Percentiles rank a stretch among this genome's conserved stretches.
Conservation (phyloP, 2,797 vertebrate species). For the Chromobotia macracanthus region DNA sequence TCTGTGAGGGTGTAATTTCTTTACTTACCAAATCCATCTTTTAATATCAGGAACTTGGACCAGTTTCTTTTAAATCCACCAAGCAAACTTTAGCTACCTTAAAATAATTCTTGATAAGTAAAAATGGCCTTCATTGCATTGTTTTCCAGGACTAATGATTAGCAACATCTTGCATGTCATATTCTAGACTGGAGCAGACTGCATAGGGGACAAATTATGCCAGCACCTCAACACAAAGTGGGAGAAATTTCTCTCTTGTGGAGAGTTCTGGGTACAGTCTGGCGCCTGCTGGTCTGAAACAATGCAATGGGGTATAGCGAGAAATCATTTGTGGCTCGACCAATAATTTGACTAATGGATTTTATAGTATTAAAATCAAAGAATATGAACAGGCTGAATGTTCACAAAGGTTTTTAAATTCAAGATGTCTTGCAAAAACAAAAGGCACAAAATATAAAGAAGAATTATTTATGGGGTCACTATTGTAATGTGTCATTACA, state of each 20-base stretch:
- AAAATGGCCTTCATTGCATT: constrained; percentile 8
- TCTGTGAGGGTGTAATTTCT: constrained; percentile 15
- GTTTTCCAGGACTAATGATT: constrained; percentile 18
- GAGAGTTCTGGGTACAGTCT: constrained; percentile 41
- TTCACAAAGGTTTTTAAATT: not conserved
- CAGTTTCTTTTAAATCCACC: constrained; percentile 29
- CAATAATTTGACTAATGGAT: constrained; percentile 33
- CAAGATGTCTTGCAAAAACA: not conserved
- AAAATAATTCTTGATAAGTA: not conserved
- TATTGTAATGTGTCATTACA: too few relatives aligned
- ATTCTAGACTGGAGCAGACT: constrained; percentile 14
- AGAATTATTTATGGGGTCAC: not conserved
- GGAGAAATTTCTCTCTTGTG: constrained; percentile 52
- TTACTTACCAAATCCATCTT: constrained; percentile 39
- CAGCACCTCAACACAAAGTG: constrained; percentile 47
- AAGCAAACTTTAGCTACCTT: constrained; percentile 7
- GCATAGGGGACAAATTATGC: constrained; percentile 40
- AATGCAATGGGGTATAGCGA: constrained; percentile 32
- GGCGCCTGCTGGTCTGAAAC: constrained; percentile 51
- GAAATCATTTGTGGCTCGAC: constrained; percentile 36
- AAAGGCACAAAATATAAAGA: not conserved
- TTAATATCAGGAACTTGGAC: constrained; percentile 22
- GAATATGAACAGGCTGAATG: constrained; percentile 1
- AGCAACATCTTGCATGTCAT: constrained; percentile 26
- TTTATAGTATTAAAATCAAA: constrained; percentile 23